Conservation (phyloP, 1,140 invertebrate species). For the Ridgeia piscesae region DNA sequence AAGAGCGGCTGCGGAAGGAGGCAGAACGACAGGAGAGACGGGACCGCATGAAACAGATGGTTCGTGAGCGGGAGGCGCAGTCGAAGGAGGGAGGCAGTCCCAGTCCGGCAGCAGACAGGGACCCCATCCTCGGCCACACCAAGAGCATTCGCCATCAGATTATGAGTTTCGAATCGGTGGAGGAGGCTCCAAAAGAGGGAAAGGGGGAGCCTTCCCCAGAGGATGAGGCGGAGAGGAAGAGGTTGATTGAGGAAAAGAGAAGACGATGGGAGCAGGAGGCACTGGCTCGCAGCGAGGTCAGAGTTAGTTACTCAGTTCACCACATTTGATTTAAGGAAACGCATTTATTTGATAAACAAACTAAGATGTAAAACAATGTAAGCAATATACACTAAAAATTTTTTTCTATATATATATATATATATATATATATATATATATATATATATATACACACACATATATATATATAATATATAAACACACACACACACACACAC, state of each 20-base stretch:
- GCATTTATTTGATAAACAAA: not conserved
- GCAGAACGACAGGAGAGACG: not conserved
- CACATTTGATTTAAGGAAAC: not conserved
- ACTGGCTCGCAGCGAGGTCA: not conserved
- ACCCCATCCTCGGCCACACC: not conserved
- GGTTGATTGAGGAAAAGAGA: constrained; percentile 10
- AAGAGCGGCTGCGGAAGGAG: constrained; percentile 9
- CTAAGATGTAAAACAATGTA: too few species aligned
- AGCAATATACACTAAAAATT: too few species aligned
- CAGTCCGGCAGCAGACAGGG: not conserved
- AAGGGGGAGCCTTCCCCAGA: not conserved
- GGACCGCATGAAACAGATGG: constrained; percentile 14
- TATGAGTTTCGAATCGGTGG: not conserved
- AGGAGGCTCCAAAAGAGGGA: not conserved
- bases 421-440: too few species aligned
- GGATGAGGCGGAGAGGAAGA: not conserved
- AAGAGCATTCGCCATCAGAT: not conserved
- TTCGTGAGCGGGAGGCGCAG: not conserved
- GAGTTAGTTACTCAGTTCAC: not conserved
- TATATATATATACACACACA: not conserved
- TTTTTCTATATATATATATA: too few species aligned
- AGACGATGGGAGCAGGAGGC: not conserved
- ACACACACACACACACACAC: not conserved
- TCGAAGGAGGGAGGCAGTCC: not conserved
- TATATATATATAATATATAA: not conserved